These are phyloP conservation scores for Xenopus borealis DNA, from an alignment of 2,113 vertebrate genomes.

Conservation along the genomic window DNA sequence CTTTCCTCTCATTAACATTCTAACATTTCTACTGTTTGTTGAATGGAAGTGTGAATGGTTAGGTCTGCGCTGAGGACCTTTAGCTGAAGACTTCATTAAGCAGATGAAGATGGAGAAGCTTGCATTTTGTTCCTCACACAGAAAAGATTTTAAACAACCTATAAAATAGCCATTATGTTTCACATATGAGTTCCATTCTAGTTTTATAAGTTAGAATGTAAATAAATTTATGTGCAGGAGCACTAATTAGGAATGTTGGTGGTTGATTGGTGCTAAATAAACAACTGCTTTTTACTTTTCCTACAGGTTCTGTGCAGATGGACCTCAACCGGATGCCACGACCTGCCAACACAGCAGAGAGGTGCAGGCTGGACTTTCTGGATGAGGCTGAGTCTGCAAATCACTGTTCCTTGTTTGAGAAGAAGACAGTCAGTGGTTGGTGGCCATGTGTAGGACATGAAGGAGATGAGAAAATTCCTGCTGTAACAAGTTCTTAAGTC, in stretches of 20 bases:
- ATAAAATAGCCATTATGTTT: no score
- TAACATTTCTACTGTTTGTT: neutral
- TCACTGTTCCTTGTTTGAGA: constrained; percentile 88
- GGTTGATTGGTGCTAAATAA: neutral
- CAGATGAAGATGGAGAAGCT: no score
- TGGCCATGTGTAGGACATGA: constrained; percentile 83
- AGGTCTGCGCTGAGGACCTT: no score
- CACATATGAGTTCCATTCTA: no score
- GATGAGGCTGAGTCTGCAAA: constrained; percentile 55
- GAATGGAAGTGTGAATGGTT: neutral
- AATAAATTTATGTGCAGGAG: no score
- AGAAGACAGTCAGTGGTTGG: constrained; percentile 92
- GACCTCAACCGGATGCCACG: constrained; percentile 90
- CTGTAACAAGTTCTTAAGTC: constrained; percentile 61
- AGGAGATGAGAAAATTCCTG: constrained; percentile 68
- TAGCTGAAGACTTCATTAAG: no score
- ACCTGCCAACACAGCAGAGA: constrained; percentile 83
- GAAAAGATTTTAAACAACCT: no score
- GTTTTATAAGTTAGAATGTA: no score
- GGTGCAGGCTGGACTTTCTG: constrained; percentile 75
- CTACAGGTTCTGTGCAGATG: constrained; percentile 82
- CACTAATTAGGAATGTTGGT: neutral
- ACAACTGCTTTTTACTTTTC: neutral
- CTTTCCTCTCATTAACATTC: neutral
- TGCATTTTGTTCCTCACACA: no score